Conservation (phyloP, 1,140 invertebrate species). For the Nomia melanderi region DNA sequence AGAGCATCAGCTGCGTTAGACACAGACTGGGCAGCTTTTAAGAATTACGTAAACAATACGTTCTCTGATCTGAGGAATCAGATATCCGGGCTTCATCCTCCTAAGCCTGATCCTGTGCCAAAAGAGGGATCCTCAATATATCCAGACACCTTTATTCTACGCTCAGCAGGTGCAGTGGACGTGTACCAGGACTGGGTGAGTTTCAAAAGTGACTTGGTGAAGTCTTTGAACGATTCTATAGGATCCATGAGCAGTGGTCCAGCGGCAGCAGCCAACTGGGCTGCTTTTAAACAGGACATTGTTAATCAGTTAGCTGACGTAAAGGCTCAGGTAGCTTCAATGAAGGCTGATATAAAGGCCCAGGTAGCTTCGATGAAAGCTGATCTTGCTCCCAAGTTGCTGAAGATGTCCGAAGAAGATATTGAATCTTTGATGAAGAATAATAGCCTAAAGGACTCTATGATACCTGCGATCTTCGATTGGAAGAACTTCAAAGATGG, state of each 20-base stretch:
- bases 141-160: background rate
- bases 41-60: conserved; percentile 47
- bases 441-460: background rate
- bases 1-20: background rate
- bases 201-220: conserved; percentile 43
- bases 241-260: background rate
- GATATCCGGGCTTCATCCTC: background rate
- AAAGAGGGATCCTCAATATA: background rate
- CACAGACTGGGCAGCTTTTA: conserved; percentile 53
- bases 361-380: conserved; percentile 22
- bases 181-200: conserved; percentile 45
- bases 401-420: background rate
- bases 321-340: conserved; percentile 23
- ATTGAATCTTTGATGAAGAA: background rate
- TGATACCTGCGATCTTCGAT: conserved; percentile 31
- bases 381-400: conserved; percentile 14
- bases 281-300: conserved; percentile 42
- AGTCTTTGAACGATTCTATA: conserved; percentile 40
- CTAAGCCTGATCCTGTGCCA: background rate
- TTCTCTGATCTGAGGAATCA: conserved; percentile 58
- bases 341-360: conserved; percentile 19
- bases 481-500: conserved; percentile 49
- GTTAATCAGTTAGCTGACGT: conserved; percentile 39
- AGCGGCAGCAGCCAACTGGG: conserved; percentile 29
- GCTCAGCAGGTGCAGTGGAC: background rate